These are phyloP conservation scores for Chalcosyrphus nemorum DNA, from an alignment of 2,888 invertebrate genomes.

Conservation along the genomic window DNA sequence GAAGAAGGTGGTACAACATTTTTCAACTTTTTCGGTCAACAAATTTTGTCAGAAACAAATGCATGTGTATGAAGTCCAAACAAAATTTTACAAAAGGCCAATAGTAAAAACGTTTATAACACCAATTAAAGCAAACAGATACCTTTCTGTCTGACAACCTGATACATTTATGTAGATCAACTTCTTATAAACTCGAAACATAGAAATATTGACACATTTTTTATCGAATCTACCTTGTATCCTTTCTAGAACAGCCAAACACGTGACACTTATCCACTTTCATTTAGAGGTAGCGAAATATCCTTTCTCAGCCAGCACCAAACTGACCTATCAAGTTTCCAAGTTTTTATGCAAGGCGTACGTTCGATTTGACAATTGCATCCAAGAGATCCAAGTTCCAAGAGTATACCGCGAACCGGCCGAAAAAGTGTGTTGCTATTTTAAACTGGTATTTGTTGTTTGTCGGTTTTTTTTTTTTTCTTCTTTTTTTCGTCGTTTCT, in stretches of 20 bases:
- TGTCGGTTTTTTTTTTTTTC: slow-evolving; percentile 26
- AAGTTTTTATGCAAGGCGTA: neutral
- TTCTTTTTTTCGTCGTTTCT: slow-evolving; percentile 7
- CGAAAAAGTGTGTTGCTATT: slow-evolving; percentile 53
- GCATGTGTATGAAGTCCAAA: too few species aligned
- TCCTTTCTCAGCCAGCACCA: neutral
- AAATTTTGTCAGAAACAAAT: too few species aligned
- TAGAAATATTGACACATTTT: neutral
- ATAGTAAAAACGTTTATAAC: too few species aligned
- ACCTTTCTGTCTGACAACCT: neutral
- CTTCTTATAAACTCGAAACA: neutral
- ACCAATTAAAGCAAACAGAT: neutral
- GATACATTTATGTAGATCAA: neutral
- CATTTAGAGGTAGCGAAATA: neutral
- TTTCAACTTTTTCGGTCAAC: too few species aligned
- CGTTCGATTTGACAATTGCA: slow-evolving; percentile 17
- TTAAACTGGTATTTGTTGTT: slow-evolving; percentile 42
- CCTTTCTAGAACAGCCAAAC: neutral
- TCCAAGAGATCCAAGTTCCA: neutral
- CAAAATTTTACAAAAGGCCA: too few species aligned
- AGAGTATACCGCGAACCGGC: slow-evolving; percentile 2
- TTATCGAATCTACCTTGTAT: neutral
- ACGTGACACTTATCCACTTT: slow-evolving; percentile 26
- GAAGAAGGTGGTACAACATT: too few species aligned
- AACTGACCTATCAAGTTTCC: slow-evolving; percentile 22